Conservation (phyloP, 1,140 invertebrate genomes). For the Drosophila santomea region DNA sequence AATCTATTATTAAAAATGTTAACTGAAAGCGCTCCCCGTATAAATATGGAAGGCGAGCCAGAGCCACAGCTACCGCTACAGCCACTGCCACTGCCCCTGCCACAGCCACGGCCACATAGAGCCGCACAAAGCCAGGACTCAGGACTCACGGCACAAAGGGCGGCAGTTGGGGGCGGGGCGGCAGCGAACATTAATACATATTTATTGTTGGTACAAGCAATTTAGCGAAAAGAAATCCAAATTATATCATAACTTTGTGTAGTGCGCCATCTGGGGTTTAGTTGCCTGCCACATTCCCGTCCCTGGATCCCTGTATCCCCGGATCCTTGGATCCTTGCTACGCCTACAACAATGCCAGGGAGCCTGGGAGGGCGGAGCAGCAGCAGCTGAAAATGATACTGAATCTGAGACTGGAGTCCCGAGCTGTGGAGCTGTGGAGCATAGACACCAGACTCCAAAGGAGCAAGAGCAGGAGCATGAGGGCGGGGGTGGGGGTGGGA, state of each 20-base stretch:
- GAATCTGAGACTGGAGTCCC: constrained; percentile 19
- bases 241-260: constrained; percentile 84
- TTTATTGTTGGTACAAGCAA: constrained; percentile 84
- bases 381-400: constrained; percentile 46
- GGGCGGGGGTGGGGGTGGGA: no score
- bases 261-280: constrained; percentile 83
- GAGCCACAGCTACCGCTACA: no score
- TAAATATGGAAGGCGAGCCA: constrained; percentile 14
- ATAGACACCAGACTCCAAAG: constrained; percentile 30
- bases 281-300: constrained; percentile 47
- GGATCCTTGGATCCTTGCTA: constrained; percentile 30
- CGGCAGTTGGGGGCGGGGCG: background rate
- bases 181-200: constrained; percentile 78
- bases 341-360: constrained; percentile 69
- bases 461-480: background rate
- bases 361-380: constrained; percentile 11
- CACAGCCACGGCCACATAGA: background rate
- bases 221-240: constrained; percentile 84
- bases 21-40: constrained; percentile 61
- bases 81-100: background rate
- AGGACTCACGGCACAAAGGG: constrained; percentile 20
- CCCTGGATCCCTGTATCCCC: background rate
- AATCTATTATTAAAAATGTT: constrained; percentile 70
- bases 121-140: constrained; percentile 17
- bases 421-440: constrained; percentile 9